phyloP scores from a whole-genome alignment of 2,888 invertebrate genomes.

The Pilophorus perplexus region DNA sequence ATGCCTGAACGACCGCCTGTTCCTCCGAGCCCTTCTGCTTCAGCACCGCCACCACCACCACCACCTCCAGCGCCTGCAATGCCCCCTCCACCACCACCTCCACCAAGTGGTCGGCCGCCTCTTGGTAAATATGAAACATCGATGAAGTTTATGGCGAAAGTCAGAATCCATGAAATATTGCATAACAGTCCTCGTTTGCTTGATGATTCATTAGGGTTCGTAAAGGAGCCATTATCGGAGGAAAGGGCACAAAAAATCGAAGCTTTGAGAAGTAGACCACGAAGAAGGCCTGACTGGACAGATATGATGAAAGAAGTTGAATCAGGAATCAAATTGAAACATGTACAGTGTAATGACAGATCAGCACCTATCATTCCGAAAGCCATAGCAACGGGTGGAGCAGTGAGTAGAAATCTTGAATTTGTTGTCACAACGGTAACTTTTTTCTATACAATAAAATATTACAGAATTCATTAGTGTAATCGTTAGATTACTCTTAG shows the following conservation, averaged over 20 bases:
- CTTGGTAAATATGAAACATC: constrained; percentile 22
- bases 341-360: constrained; percentile 83
- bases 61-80: constrained; percentile 63
- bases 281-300: constrained; percentile 83
- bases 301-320: constrained; percentile 91
- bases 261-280: constrained; percentile 68
- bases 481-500: no score
- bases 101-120: constrained; percentile 39
- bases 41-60: constrained; percentile 48
- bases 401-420: constrained; percentile 46
- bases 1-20: constrained; percentile 36
- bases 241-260: constrained; percentile 68
- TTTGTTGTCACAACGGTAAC: no score
- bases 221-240: constrained; percentile 58
- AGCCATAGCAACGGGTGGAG: constrained; percentile 50
- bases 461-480: no score
- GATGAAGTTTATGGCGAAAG: not conserved
- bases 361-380: constrained; percentile 58
- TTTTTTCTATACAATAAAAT: no score
- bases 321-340: constrained; percentile 70
- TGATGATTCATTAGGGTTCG: constrained; percentile 38
- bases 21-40: constrained; percentile 32
- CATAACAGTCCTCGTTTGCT: not conserved
- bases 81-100: constrained; percentile 43
- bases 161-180: not conserved